Evolutionary conservation across 2,113 vertebrate species (phyloP), one percentile per base, ranked within the genome.

Genomic region (Pangasianodon hypophthalmus): DNA sequence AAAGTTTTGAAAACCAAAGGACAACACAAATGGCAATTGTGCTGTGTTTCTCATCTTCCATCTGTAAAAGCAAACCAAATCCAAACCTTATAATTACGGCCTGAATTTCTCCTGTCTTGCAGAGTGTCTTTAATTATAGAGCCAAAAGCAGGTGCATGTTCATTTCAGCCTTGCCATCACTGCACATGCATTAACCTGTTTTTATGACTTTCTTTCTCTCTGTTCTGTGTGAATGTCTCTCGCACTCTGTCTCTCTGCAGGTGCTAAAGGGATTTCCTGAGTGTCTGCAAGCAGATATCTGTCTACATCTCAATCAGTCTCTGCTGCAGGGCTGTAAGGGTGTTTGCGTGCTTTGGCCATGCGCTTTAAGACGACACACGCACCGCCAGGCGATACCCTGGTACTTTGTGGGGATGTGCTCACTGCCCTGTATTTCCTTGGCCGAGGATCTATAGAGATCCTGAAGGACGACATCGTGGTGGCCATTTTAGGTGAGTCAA

Each of bases 181-280:
- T n/a, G 46, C 85, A 60, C 83, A 52, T 69, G 37, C 75, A 52
- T 85, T 85, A 50, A 87, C 82, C 60, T 84, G 88, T 91, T 90
- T 90, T 46, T 87, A 84, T 90, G 88, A 87, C 82, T 81, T 16
- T 82, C 19, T 81, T 26, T 54, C 54, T 85, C 54, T 88, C 24
- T 52, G 48, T 85, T 56, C 77, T 62, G 37, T 62, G 54, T 84
- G 83, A 62, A 85, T 85, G 4, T 75, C 87, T 50, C 91, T 90
- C 84, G 82, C 29, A 84, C 8, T 60, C 67, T 92, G 24, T 86
- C 37, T 75, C 32, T 89, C 62, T 85, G 54, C 95, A 99, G 98
- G 98, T 99, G 91, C 94, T 99, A 94, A 99, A 99, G 97, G 98
- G 98, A 52, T 99, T 99, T 93, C 98, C 98, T 89, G 98, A 99